Base-by-base conservation (phyloP, 2,888 invertebrate species). In the Heliothis peltigera region DNA sequence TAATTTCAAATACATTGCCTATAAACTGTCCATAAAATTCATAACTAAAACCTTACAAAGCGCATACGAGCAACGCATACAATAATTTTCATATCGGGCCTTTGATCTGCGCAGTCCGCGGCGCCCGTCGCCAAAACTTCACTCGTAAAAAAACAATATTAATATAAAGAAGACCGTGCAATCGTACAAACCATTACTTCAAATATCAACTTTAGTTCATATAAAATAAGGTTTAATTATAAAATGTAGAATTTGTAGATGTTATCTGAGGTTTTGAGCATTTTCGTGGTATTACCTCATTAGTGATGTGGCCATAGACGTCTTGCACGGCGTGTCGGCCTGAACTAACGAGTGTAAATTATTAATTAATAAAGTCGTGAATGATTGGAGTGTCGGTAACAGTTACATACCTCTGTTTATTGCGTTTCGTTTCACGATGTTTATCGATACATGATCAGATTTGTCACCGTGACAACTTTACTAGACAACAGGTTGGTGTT, bases 91-190 rank as follows among this genome's bases (percentile, higher is more conserved):
- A 51, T 39, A 60, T 67, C 80, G 83, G 79, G 53, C 6, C 74
- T 72, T 84, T 84, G 82, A 83, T 80, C 72, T 21, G 60, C 44
- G 53, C 55, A 47, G 43, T 22, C 47, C 51, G 42, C 42, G 44
- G 49, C 53, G 32, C 46, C 55, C 51, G 60, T 75, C 75, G 75
- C 78, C 70, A 76, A 75, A 76, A 72, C 73, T 56, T 77, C 60
- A 75, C 78, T 76, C 66, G 76, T 79, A 80, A 82, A 81, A 77
- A 79, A 83, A 75, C 70, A 73, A 79, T 77, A 73, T 81, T 70
- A 70, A 70, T 55, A 22, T 64, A 49, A 75, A 75, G 53, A 55
- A 21, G 35, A 58, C 54, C 19, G 19, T 52, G 21, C 35, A 39
- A 65, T 42, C 22, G 35, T 42, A 32, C 15, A 4, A 44, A 19